Evolutionary conservation across 2,113 vertebrate genomes (phyloP), one percentile per base, ranked within the genome.

Genomic region (Lamprologus sp.): DNA sequence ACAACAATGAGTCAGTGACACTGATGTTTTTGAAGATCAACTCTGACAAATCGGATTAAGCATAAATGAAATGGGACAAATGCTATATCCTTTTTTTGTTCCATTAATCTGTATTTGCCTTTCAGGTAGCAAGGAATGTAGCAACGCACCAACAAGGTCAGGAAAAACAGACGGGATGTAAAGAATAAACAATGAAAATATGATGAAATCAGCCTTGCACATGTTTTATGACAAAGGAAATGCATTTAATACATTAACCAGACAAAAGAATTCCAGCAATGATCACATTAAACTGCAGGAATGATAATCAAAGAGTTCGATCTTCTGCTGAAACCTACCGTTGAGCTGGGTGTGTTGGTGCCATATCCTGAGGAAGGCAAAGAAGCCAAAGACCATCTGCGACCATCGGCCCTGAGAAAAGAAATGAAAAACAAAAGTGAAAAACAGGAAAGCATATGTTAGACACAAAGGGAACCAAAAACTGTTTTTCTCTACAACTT

Each of bases 361-460:
- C 98, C 98, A 98, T 99, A 99, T 91, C 98, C 98, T 4, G 98
- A 98, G 2, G 98, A 99, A 23, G 98, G 98, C 77, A 99, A 95
- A 0, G 98, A 99, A 56, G 98, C 98, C 93, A 99, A 93, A 40
- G 98, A 99, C 98, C 98, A 99, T 55, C 98, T 96, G 14, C 98
- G 97, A 77, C 98, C 98, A 23, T 99, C 98, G 42, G 98, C 97
- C 95, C 98, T 98, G 94, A 79, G 70, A 84, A 83, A 17, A 84
- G 84, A 86, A 70, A 28, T 21, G 4, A 26, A 19, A 54, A 83
- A 68, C 6, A 47, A 42, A 65, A 49, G 23, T 17, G 28, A 58
- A 68, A 60, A 53, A 81, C 40, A 37, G 5, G 60, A 51, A 17
- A 84, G 45, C 15, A 77, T 26, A 45, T 35, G 31, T 83, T 40